Percentiles rank a stretch among this genome's conserved stretches.
phyloP scores from a whole-genome alignment of 2,888 invertebrate genomes.

The Anthophora plumipes region DNA sequence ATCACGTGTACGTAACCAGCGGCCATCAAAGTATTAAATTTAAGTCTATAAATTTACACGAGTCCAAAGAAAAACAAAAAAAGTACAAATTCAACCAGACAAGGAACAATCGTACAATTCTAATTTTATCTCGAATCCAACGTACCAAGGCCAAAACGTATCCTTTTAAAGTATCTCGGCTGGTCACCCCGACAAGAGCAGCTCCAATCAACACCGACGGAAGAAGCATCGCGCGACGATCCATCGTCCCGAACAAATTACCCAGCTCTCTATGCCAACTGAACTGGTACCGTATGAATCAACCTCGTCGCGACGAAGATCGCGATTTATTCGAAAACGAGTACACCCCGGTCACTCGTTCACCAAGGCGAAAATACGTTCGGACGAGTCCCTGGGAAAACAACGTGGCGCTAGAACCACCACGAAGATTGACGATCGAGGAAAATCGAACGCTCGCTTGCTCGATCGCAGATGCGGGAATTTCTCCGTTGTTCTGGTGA shows the following conservation, averaged over 20 bases:
- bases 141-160: neutral
- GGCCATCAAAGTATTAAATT: too few species aligned
- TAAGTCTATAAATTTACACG: too few species aligned
- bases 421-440: constrained; percentile 23
- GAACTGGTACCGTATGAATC: constrained; percentile 53
- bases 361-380: constrained; percentile 37
- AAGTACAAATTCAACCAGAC: too few species aligned
- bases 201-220: neutral
- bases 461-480: constrained; percentile 60
- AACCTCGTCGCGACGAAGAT: constrained; percentile 37
- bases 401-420: neutral
- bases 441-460: constrained; percentile 47
- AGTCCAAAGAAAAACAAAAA: too few species aligned
- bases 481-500: constrained; percentile 40
- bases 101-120: too few species aligned
- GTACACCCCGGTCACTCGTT: too few species aligned
- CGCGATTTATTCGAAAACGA: constrained; percentile 34
- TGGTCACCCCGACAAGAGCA: neutral
- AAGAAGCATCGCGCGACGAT: constrained; percentile 34
- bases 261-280: constrained; percentile 42
- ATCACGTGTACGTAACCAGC: too few species aligned
- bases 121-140: constrained; percentile 2
- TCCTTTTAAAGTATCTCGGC: constrained; percentile 21
- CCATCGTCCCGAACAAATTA: constrained; percentile 26
- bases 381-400: neutral